Base-by-base conservation (phyloP, 1,140 invertebrate species). In the Panagrolaimus sp. region DNA sequence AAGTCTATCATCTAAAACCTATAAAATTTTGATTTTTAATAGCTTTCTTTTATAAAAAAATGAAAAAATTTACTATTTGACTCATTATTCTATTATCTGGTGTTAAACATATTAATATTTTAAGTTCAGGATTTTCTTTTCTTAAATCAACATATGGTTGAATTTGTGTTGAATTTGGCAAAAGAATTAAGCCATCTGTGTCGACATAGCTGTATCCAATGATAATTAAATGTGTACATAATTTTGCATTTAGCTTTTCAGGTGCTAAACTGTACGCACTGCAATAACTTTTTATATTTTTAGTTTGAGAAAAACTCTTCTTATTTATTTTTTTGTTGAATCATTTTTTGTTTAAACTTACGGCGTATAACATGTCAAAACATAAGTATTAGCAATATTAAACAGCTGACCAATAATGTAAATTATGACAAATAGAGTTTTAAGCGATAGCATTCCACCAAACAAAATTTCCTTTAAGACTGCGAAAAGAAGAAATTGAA, bases 161-260 rank as follows among this genome's bases (percentile, higher is more conserved):
- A 44, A 72, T 32, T 12, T 43, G 17, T 1, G 55, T 15, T 4
- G 26, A 24, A 17, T 21, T 10, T n/a, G 71, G 71, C 21, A 72
- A 71, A 21, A 68, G 63, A 12, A 68, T 45, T n/a, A 28, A 21
- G 17, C 63, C 48, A 48, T 70, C 21, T 24, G 21, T 17, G 32
- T 73, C 46, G 1, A 73, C 21, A 43, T 45, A 58, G 32, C 17
- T 38, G 28, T 43, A 26, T 10, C 63, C 67, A 52, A 73, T 73
- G 5, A 73, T n/a, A 8, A 73, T 10, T 14, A 74, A 68, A 69
- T 73, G 72, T 21, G 72, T 73, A 62, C 72, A 73, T 26, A 73
- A 65, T 43, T 43, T 38, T 21, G 72, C 63, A 55, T 73, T 72
- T 24, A 73, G 75, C 24, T 48, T 28, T 26, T 71, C 58, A 14